phyloP scores from a whole-genome alignment of 1,140 invertebrate species.

The Oryzaephilus surinamensis region DNA sequence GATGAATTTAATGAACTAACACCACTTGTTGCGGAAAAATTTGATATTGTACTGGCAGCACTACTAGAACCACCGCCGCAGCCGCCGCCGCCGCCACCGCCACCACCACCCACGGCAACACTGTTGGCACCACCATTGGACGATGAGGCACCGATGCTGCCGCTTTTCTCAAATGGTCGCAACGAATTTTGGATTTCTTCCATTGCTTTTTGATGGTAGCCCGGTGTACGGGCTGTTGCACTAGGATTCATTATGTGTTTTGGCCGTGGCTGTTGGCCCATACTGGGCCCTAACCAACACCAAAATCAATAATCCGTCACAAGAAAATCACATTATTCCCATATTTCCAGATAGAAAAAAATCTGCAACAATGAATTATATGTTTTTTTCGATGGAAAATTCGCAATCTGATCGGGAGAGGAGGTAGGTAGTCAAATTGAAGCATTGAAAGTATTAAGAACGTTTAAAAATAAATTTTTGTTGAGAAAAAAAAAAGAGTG shows the following conservation, averaged over 20 bases:
- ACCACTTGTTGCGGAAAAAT: constrained; percentile 53
- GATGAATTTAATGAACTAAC: constrained; percentile 40
- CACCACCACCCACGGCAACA: too few relatives aligned
- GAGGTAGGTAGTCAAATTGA: background rate
- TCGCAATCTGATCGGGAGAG: background rate
- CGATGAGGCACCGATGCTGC: too few relatives aligned
- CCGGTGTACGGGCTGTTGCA: constrained; percentile 58
- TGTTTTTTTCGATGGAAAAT: constrained; percentile 1
- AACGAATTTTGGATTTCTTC: constrained; percentile 78
- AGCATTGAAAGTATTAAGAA: too few relatives aligned
- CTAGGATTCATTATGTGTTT: constrained; percentile 52
- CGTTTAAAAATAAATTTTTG: too few relatives aligned
- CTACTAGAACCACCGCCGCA: constrained; percentile 55
- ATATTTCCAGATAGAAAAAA: too few relatives aligned
- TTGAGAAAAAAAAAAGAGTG: too few relatives aligned
- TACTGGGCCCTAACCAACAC: constrained; percentile 44
- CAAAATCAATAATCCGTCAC: too few relatives aligned
- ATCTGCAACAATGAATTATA: background rate
- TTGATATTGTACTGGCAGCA: constrained; percentile 63
- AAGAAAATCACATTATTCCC: constrained; percentile 12
- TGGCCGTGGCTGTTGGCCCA: constrained; percentile 46
- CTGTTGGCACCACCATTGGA: too few relatives aligned
- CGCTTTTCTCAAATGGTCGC: constrained; percentile 70
- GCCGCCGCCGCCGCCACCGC: too few relatives aligned
- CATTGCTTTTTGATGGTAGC: constrained; percentile 79